Evolutionary conservation across 2,113 vertebrate genomes (phyloP).

Genomic region (Tauraco erythrolophus): DNA sequence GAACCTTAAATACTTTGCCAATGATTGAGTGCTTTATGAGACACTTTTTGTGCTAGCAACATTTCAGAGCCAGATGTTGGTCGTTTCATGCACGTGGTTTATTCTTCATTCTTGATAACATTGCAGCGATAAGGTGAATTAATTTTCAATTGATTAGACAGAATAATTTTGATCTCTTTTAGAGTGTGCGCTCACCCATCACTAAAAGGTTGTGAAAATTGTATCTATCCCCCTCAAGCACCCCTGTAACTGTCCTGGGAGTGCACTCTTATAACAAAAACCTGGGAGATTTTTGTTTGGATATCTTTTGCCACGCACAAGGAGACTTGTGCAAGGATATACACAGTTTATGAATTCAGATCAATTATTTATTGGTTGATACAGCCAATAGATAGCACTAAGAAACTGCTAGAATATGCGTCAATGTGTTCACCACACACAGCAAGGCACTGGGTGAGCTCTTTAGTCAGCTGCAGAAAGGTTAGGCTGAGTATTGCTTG

Average conservation of each 20-base stretch:
- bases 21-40: background rate
- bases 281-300: background rate
- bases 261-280: background rate
- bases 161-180: background rate
- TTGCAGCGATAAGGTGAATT: background rate
- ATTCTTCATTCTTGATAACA: background rate
- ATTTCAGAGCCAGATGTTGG: background rate
- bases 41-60: background rate
- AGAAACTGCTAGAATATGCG: background rate
- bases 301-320: background rate
- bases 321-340: background rate
- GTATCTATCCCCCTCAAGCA: background rate
- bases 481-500: background rate
- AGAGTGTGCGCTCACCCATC: background rate
- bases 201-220: background rate
- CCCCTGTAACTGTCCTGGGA: background rate
- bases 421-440: background rate
- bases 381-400: background rate
- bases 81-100: background rate
- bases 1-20: background rate
- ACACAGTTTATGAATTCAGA: background rate
- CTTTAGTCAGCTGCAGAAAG: background rate
- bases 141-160: background rate
- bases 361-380: background rate
- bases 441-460: background rate